Evolutionary conservation across 2,113 vertebrate species (phyloP).

Genomic region (Empidonax traillii): DNA sequence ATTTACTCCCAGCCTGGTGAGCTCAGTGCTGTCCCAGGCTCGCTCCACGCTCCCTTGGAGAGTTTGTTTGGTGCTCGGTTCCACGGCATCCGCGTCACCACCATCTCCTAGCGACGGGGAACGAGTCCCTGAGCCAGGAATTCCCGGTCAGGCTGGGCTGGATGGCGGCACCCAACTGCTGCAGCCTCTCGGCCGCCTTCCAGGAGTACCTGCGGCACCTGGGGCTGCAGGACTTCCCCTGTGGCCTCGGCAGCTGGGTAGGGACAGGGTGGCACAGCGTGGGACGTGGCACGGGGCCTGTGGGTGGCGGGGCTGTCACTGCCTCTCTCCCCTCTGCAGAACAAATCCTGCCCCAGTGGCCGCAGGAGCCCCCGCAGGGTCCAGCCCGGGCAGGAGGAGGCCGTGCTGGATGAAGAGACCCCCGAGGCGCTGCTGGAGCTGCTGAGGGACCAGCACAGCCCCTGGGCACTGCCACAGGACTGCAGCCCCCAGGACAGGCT

Average conservation of each 20-base stretch:
- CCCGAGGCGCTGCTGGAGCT: conserved; percentile 69
- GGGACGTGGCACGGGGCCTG: rapidly evolving
- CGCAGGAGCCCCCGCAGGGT: not conserved
- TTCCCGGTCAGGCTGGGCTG: not conserved
- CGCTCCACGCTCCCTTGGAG: rapidly evolving
- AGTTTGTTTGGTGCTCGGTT: not conserved
- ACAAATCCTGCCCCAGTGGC: conserved; percentile 27
- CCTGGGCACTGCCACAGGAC: conserved; percentile 67
- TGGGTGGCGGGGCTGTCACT: not conserved
- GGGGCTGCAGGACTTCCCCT: conserved; percentile 81
- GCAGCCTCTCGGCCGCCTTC: conserved; percentile 68
- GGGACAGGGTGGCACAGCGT: not conserved
- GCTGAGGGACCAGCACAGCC: conserved; percentile 74
- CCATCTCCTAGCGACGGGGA: conserved; percentile 11
- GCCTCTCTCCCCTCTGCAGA: conserved; percentile 54
- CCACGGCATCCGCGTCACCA: not conserved
- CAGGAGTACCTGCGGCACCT: conserved; percentile 69
- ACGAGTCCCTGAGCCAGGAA: rapidly evolving
- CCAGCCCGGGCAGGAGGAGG: not conserved
- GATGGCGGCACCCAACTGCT: not conserved
- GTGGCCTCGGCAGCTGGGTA: conserved; percentile 84
- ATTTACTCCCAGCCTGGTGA: not conserved
- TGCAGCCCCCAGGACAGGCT: conserved; percentile 72
- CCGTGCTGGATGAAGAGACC: conserved; percentile 30
- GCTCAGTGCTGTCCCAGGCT: not conserved